phyloP scores from a whole-genome alignment of 2,113 vertebrate species.

The Hypomesus transpacificus region DNA sequence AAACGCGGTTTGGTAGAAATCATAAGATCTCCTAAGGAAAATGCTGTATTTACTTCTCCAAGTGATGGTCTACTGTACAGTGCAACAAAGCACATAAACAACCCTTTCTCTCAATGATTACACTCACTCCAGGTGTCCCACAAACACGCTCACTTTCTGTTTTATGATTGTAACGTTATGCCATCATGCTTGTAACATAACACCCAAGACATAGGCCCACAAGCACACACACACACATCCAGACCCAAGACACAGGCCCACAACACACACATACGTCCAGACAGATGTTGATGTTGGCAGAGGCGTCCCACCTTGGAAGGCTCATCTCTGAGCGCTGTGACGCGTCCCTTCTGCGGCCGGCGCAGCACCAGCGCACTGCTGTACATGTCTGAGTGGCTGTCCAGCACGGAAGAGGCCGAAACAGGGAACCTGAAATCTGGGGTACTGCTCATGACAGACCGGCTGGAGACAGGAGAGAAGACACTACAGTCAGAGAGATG shows the following conservation, averaged over 20 bases:
- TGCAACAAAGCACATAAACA: too few species aligned
- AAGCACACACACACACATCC: not conserved
- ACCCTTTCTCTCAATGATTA: too few species aligned
- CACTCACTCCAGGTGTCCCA: too few species aligned
- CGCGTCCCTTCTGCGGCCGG: constrained; percentile 88
- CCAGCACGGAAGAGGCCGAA: constrained; percentile 77
- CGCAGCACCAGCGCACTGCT: constrained; percentile 82
- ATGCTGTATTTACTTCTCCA: too few species aligned
- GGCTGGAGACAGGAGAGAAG: constrained; percentile 56
- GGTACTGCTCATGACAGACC: constrained; percentile 80
- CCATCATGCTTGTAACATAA: too few species aligned
- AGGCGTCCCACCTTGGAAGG: constrained; percentile 82
- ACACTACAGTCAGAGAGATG: not conserved
- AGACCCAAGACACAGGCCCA: not conserved
- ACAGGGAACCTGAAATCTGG: constrained; percentile 90
- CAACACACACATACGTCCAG: not conserved
- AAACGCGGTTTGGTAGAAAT: too few species aligned
- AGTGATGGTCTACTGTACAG: too few species aligned
- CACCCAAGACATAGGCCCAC: not conserved
- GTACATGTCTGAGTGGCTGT: constrained; percentile 80
- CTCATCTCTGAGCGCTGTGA: constrained; percentile 88
- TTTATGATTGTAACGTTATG: too few species aligned
- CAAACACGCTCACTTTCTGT: too few species aligned
- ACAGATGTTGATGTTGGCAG: not conserved
- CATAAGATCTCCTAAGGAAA: too few species aligned